A percentile compares a stretch with the other conserved stretches of the same genome.
Conservation (phyloP, 2,888 invertebrate species). For the Torymus texanus region DNA sequence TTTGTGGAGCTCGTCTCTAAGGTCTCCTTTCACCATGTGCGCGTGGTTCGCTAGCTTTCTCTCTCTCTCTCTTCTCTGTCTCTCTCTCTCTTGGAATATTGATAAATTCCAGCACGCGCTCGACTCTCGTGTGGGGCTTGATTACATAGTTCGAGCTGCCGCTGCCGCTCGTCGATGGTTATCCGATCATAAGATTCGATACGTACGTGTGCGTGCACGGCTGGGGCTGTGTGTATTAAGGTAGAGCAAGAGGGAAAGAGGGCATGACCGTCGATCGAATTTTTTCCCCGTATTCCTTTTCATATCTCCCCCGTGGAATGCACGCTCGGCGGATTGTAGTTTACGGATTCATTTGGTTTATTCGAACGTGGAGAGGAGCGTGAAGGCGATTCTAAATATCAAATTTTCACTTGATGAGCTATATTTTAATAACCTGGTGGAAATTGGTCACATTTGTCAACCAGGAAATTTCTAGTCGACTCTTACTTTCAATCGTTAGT, state of each 20-base stretch:
- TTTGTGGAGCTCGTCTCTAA: not conserved
- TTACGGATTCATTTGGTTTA: slow-evolving; percentile 25
- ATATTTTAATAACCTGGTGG: no score
- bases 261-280: slow-evolving; percentile 4
- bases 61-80: not conserved
- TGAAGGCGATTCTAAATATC: no score
- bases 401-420: no score
- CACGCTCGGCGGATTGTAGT: not conserved
- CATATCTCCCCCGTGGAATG: slow-evolving; percentile 2
- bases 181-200: slow-evolving; percentile 35
- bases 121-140: slow-evolving; percentile 45
- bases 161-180: slow-evolving; percentile 14
- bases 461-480: no score
- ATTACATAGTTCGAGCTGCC: slow-evolving; percentile 56
- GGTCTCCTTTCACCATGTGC: not conserved
- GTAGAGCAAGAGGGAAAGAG: no score
- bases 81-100: slow-evolving; percentile 60
- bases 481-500: no score
- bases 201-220: not conserved
- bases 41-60: not conserved
- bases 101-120: slow-evolving; percentile 64
- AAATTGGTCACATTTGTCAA: no score
- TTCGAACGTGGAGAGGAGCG: not conserved
- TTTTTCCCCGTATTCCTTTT: not conserved
- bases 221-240: no score